Evolutionary conservation across 2,113 vertebrate genomes (phyloP).

Genomic region (Candoia aspera): DNA sequence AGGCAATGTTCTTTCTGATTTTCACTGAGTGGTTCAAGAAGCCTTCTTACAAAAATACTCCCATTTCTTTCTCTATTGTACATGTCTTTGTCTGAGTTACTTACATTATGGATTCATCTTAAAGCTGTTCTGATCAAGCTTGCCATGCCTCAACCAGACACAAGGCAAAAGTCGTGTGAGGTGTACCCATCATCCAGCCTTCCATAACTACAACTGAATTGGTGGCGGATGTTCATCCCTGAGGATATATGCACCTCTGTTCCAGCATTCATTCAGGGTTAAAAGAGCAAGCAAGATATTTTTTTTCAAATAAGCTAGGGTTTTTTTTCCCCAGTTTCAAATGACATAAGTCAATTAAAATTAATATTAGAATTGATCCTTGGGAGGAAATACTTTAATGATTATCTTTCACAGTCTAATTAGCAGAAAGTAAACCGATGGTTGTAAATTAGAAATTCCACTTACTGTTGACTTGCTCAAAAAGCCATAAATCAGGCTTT

Average conservation of each 20-base stretch:
- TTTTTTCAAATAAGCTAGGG: not conserved
- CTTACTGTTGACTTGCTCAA: not conserved
- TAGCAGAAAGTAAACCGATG: not conserved
- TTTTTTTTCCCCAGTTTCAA: not conserved
- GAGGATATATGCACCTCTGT: not conserved
- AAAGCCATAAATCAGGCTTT: constrained; percentile 1
- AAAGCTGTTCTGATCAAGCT: not conserved
- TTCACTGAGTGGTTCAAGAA: not conserved
- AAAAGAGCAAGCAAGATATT: too few relatives aligned
- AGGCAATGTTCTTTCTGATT: not conserved
- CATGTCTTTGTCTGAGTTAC: not conserved
- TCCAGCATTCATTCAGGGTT: not conserved
- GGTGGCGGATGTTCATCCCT: not conserved
- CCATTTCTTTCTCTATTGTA: not conserved
- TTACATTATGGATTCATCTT: not conserved
- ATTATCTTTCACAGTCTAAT: not conserved
- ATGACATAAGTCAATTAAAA: not conserved
- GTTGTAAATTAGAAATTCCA: not conserved
- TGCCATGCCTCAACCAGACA: not conserved
- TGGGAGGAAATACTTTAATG: not conserved
- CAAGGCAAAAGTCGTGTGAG: not conserved
- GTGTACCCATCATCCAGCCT: not conserved
- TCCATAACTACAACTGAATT: not conserved
- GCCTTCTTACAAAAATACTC: not conserved
- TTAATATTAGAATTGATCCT: not conserved